Percentiles rank a stretch among this genome's conserved stretches.
Evolutionary conservation across 2,113 vertebrate species (phyloP).

Genomic region (Lepisosteus oculatus): DNA sequence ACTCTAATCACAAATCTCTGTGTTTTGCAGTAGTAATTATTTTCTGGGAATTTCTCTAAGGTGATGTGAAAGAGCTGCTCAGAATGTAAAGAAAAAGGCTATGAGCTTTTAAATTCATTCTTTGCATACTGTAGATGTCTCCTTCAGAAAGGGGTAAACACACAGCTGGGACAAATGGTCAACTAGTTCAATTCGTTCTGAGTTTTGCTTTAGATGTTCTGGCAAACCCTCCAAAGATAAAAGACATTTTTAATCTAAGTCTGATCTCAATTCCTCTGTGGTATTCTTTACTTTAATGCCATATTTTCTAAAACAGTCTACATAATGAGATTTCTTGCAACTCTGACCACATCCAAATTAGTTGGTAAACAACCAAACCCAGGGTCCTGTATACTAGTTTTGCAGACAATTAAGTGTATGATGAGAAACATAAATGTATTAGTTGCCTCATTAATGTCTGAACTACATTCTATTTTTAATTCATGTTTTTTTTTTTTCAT

Average conservation of each 20-base stretch:
- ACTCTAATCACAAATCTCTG: too few species aligned
- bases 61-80: too few species aligned
- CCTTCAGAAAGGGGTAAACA: too few species aligned
- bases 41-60: too few species aligned
- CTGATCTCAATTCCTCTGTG: slow-evolving; percentile 49
- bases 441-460: slow-evolving; percentile 69
- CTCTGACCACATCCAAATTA: slow-evolving; percentile 71
- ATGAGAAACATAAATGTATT: slow-evolving; percentile 65
- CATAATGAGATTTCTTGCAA: slow-evolving; percentile 69
- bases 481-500: slow-evolving; percentile 61
- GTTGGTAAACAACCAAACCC: slow-evolving; percentile 69
- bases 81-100: too few species aligned
- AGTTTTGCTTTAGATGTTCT: too few species aligned
- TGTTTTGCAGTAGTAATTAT: too few species aligned
- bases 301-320: slow-evolving; percentile 64
- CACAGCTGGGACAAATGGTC: too few species aligned
- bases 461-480: slow-evolving; percentile 56
- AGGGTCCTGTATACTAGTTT: slow-evolving; percentile 69
- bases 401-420: slow-evolving; percentile 74
- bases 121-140: too few species aligned
- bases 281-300: slow-evolving; percentile 58
- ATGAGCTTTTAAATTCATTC: too few species aligned
- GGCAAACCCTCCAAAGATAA: neutral
- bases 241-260: neutral
- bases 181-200: too few species aligned